A percentile compares a stretch with the other conserved stretches of the same genome.
These are phyloP conservation scores for Stigmatopora nigra DNA, from an alignment of 2,113 vertebrate species.

Conservation along the genomic window DNA sequence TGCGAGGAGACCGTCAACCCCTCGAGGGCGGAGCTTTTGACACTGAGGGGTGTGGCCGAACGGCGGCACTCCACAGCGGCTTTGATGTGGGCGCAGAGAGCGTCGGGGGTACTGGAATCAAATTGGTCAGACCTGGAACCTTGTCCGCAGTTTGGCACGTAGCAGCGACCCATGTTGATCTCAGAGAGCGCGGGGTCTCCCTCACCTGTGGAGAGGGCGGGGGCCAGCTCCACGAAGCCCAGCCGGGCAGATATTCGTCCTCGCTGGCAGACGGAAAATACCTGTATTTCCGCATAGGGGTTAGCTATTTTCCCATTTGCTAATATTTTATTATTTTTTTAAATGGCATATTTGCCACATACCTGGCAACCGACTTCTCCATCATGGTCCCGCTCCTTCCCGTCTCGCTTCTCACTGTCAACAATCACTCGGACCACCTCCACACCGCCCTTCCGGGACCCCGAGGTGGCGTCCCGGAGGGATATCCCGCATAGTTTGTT, in stretches of 20 bases:
- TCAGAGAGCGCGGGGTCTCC: conserved; percentile 75
- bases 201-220: conserved; percentile 73
- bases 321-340: no score
- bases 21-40: conserved; percentile 81
- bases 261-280: conserved; percentile 81
- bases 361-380: conserved; percentile 42
- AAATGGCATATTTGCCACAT: background rate
- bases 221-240: conserved; percentile 82
- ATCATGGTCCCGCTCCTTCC: conserved; percentile 26
- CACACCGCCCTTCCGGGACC: conserved; percentile 25
- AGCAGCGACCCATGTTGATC: conserved; percentile 82
- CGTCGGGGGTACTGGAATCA: conserved; percentile 43
- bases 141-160: conserved; percentile 71
- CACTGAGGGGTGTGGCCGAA: conserved; percentile 74
- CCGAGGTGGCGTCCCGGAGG: conserved; percentile 67
- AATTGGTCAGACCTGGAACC: conserved; percentile 54
- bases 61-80: conserved; percentile 76
- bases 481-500: conserved; percentile 84
- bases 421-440: conserved; percentile 80
- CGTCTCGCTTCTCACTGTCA: conserved; percentile 54
- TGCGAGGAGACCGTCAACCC: conserved; percentile 65
- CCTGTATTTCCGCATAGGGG: conserved; percentile 46
- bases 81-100: conserved; percentile 82
- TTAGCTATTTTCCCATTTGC: background rate
- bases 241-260: conserved; percentile 68